These are phyloP conservation scores for Drosophila macrospina DNA, from an alignment of 2,888 invertebrate genomes.

Conservation along the genomic window DNA sequence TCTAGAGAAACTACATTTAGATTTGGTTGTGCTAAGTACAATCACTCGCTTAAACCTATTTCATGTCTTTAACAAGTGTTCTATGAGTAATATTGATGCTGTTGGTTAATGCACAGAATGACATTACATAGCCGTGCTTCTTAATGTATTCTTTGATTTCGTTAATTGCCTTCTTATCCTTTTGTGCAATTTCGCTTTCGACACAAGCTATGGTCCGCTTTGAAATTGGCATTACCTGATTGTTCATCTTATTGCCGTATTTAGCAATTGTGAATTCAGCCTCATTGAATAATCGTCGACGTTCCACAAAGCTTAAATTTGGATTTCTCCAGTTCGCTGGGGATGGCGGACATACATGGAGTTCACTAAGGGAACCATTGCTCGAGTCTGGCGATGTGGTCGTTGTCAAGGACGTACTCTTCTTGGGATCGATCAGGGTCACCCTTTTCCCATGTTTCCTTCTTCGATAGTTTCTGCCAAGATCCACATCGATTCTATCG, in stretches of 20 bases:
- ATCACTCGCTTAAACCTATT: not conserved
- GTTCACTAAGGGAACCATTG: slow-evolving; percentile 1
- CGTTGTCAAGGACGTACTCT: not conserved
- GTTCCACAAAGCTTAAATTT: slow-evolving; percentile 21
- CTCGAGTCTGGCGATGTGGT: not conserved
- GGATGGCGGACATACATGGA: not conserved
- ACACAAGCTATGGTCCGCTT: not conserved
- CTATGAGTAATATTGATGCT: not conserved
- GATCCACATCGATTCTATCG: not conserved
- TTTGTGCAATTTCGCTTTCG: slow-evolving; percentile 1
- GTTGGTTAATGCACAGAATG: not conserved
- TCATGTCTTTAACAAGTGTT: not conserved
- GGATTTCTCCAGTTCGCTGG: not conserved
- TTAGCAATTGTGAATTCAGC: slow-evolving; percentile 37
- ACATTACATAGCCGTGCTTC: slow-evolving; percentile 4
- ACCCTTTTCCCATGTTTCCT: not conserved
- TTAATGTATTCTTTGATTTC: slow-evolving; percentile 4
- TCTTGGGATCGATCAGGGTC: slow-evolving; percentile 4
- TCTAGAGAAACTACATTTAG: not conserved
- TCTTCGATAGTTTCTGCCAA: not conserved
- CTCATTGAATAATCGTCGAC: slow-evolving; percentile 21
- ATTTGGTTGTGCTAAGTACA: not conserved
- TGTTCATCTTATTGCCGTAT: slow-evolving; percentile 34
- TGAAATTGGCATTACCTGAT: not conserved
- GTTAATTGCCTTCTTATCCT: not conserved